A percentile compares a stretch with the other conserved stretches of the same genome.
Conservation (phyloP, 2,888 invertebrate species). For the Machimus atricapillus region DNA sequence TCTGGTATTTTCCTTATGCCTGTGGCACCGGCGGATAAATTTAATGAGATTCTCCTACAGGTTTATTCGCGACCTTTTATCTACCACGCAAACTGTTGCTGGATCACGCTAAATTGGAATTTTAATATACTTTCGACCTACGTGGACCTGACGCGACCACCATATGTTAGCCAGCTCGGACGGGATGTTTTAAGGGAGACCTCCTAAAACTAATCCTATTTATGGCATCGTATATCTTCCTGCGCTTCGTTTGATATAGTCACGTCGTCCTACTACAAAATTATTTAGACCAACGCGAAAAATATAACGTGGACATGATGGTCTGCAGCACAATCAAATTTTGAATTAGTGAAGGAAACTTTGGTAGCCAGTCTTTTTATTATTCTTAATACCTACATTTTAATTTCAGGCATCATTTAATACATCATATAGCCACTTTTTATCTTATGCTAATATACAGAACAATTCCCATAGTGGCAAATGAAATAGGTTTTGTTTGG, state of each 20-base stretch:
- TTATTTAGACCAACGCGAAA: not conserved
- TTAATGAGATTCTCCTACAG: conserved; percentile 12
- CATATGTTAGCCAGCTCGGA: not conserved
- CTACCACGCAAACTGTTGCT: conserved; percentile 16
- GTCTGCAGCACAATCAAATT: not conserved
- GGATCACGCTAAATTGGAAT: conserved; percentile 17
- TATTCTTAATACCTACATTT: no score
- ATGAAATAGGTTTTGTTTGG: no score
- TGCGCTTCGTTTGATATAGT: not conserved
- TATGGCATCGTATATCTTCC: not conserved
- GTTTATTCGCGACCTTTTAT: not conserved
- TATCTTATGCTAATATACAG: no score
- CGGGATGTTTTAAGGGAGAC: not conserved
- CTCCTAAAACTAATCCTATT: conserved; percentile 4
- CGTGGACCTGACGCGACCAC: not conserved
- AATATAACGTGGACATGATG: not conserved
- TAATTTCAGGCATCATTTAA: no score
- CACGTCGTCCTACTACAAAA: not conserved
- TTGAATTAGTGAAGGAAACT: not conserved
- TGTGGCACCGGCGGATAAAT: not conserved
- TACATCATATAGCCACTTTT: no score
- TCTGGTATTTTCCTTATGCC: conserved; percentile 9
- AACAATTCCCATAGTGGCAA: no score
- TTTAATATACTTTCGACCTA: not conserved
- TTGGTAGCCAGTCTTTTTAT: no score